Evolutionary conservation across 2,113 vertebrate genomes (phyloP), one percentile per base, ranked within the genome.

Genomic region (Cryptomyrus ogoouensis): DNA sequence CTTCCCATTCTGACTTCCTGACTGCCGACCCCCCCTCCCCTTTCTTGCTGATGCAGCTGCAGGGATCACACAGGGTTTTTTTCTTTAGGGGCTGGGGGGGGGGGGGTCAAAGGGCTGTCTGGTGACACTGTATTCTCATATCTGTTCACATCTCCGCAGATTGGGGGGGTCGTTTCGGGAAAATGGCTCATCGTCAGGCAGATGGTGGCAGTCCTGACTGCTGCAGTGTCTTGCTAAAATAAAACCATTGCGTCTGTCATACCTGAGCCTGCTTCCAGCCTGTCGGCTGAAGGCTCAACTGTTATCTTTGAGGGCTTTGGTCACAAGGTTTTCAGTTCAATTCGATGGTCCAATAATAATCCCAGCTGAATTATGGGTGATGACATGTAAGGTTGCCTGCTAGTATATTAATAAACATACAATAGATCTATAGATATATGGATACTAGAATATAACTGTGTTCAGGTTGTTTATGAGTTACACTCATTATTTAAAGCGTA

Each of bases 21-120:
- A 46, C 21, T 74, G 44, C 58, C 19, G 8, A 5, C 56, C 12
- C 17, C 89, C n/a, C 27, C 53, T 1, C 58, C 83, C 58, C 52
- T 53, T 27, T 12, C 27, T 35, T 24, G 83, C 66, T 27, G 46
- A 19, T 74, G 31, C 89, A 90, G 89, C 89, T 90, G 62, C 62
- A 31, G 89, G 62, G n/a, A 87, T 62, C 83, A 74, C 39, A 74
- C 7, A n/a, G 56, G 1, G 8, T 74, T 74, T 87, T 77, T 87
- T 39, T 56, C 47, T 24, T 66, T 74, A 1, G 53, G 24, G 27
- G n/a, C 27, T 70, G 62, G 62, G 27, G 58, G 56, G 52, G 52
- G 15, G 19, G 58, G 31, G 46, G 49, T 56, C 39, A 80, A 77
- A 80, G 35, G 44, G 85, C 47, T 31, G 49, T 39, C 46, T 90